phyloP scores from a whole-genome alignment of 2,888 invertebrate species.

The Camponotus fellah region DNA sequence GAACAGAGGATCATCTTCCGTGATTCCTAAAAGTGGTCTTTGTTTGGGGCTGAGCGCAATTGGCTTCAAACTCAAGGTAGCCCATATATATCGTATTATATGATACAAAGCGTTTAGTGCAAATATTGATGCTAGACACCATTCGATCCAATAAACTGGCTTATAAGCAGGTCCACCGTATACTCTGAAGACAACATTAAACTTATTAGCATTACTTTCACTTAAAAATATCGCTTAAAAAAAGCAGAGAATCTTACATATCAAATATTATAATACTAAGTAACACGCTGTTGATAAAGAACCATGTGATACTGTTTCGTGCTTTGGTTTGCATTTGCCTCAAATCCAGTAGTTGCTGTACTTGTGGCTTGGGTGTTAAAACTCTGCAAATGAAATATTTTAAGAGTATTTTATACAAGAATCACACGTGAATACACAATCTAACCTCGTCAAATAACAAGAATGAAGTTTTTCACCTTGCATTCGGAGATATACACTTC shows the following conservation, averaged over 20 bases:
- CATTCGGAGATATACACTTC: constrained; percentile 82
- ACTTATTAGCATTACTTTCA: background rate
- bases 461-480: constrained; percentile 77
- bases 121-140: constrained; percentile 85
- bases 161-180: constrained; percentile 80
- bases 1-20: constrained; percentile 84
- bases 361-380: constrained; percentile 85
- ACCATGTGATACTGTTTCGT: constrained; percentile 88
- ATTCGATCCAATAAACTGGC: constrained; percentile 82
- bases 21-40: constrained; percentile 87
- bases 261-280: constrained; percentile 88
- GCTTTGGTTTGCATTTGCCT: constrained; percentile 87
- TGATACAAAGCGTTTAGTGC: constrained; percentile 87
- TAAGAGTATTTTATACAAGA: background rate
- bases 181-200: constrained; percentile 69
- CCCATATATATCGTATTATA: constrained; percentile 86
- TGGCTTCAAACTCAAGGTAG: constrained; percentile 85
- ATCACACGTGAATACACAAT: background rate
- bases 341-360: constrained; percentile 87
- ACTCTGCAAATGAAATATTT: constrained; percentile 72
- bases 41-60: constrained; percentile 87
- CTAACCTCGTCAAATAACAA: constrained; percentile 11
- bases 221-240: background rate
- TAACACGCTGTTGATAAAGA: constrained; percentile 87
- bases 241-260: constrained; percentile 86